Evolutionary conservation across 2,113 vertebrate genomes (phyloP).

Genomic region (Oncorhynchus clarkii): DNA sequence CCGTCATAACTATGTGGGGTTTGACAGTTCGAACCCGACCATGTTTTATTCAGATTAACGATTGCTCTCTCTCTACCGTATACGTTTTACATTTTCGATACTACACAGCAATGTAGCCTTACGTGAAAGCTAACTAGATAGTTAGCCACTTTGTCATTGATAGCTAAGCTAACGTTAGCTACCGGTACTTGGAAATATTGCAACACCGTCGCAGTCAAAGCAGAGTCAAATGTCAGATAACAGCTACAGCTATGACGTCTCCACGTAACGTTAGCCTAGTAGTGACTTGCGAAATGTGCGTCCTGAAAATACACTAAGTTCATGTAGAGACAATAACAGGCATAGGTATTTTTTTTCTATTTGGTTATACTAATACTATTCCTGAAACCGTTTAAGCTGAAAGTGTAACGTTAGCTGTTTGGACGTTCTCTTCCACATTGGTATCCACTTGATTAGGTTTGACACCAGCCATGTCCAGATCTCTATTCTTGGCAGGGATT

Average conservation of each 20-base stretch:
- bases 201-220: not conserved
- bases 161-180: not conserved
- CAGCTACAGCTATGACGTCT: not conserved
- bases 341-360: not conserved
- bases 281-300: not conserved
- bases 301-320: not conserved
- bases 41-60: not conserved
- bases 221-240: conserved; percentile 2
- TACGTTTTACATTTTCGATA: not conserved
- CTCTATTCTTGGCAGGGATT: conserved; percentile 22
- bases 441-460: not conserved
- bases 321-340: not conserved
- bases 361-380: not conserved
- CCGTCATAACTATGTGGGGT: not conserved
- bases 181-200: not conserved
- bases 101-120: not conserved
- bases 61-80: too few relatives aligned
- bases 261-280: too few relatives aligned
- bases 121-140: not conserved
- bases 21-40: not conserved
- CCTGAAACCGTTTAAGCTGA: not conserved
- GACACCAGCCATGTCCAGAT: not conserved
- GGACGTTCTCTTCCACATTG: not conserved
- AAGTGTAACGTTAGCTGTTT: not conserved
- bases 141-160: not conserved